Evolutionary conservation across 2,888 invertebrate species (phyloP), one percentile per base, ranked within the genome.

Genomic region (Spodoptera picta): DNA sequence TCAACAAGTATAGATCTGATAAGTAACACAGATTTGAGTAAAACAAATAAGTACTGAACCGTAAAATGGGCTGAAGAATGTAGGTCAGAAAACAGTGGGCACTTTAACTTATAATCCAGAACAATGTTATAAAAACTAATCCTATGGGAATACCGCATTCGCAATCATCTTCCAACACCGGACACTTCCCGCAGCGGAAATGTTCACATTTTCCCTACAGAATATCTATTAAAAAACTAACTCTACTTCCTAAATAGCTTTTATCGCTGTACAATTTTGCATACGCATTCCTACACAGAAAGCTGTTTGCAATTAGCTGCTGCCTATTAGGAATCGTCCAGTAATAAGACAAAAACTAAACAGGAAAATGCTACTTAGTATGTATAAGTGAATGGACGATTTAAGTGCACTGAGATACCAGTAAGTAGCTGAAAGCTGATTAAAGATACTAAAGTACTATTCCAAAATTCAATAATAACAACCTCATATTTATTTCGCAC

Each of bases 221-320:
- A 43, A 52, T 42, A 41, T 3, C n/a, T 9, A 46, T 4, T 19
- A 55, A 50, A 47, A 51, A 48, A 14, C 23, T 5, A 1, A 12
- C 5, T 48, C 11, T 7, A 5, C 42, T 43, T 56, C 56, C 43
- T 1, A 50, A 60, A 54, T 19, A 70, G 14, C 60, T 72, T 72
- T 19, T 10, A 56, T 31, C 41, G 42, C 11, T 24, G 42, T 14
- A 49, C 27, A 41, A 42, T 51, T 59, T 31, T 58, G 23, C 56
- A 61, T 51, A 51, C 43, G n/a, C 59, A 75, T 69, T 60, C 50
- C 54, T 69, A 2, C 56, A 50, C 14, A 65, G 60, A 75, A 67
- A 71, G 63, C 58, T 36, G 47, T 65, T 60, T 41, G 24, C 23
- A 48, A 51, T 47, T 46, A 36, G 7, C 1, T 36, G 31, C 43